Conservation (phyloP, 2,113 vertebrate species). For the Chloropsis hardwickii region DNA sequence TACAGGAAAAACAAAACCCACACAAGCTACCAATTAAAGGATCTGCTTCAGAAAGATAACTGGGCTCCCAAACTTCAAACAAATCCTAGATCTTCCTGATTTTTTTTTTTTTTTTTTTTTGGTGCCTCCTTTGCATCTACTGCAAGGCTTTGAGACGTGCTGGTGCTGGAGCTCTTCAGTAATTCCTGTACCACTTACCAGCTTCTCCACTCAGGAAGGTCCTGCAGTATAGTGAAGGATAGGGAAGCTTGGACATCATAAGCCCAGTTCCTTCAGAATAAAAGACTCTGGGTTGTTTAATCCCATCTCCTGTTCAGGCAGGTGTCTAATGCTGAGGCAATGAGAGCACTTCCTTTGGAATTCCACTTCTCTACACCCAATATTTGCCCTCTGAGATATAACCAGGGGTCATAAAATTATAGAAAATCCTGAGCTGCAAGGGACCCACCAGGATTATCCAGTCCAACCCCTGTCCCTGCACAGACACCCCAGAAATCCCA, state of each 20-base stretch:
- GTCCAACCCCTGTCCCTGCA: accelerated
- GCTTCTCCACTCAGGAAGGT: background rate
- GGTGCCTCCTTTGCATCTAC: background rate
- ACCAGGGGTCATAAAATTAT: background rate
- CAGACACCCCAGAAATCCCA: background rate
- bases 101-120: background rate
- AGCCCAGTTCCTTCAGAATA: background rate
- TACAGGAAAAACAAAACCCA: background rate
- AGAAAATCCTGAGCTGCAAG: no score
- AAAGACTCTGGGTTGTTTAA: background rate
- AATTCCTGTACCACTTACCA: background rate
- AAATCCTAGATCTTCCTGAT: background rate
- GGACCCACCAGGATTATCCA: background rate
- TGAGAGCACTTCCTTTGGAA: background rate
- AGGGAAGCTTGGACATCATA: background rate
- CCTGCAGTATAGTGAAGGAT: no score
- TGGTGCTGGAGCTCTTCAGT: background rate
- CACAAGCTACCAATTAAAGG: background rate
- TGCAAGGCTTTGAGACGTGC: no score
- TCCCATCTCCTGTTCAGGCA: background rate
- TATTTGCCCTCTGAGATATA: background rate
- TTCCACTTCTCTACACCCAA: accelerated
- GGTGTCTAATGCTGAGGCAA: accelerated
- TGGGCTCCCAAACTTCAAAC: background rate
- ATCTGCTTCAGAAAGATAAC: background rate